Conservation (phyloP, 2,888 invertebrate genomes). For the Pseudolycoriella hygida region DNA sequence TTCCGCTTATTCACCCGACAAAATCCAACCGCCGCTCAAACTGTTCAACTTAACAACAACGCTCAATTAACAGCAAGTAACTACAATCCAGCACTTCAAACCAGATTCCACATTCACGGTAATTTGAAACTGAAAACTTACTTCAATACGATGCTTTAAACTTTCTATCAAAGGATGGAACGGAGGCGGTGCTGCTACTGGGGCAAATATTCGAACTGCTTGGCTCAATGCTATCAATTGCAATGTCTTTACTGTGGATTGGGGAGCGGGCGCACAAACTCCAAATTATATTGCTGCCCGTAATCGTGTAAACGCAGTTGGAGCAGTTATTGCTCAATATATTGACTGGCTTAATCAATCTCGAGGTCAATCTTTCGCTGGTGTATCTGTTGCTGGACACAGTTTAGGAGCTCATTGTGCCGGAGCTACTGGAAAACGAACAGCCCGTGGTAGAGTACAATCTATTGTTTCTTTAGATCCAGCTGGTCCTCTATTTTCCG, state of each 20-base stretch:
- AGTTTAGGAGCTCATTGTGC: conserved; percentile 27
- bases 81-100: background rate
- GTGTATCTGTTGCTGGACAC: conserved; percentile 20
- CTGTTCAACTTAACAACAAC: background rate
- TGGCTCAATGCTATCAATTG: background rate
- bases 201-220: background rate
- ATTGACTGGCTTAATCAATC: conserved; percentile 16
- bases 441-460: background rate
- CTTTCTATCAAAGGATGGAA: background rate
- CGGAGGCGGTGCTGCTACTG: background rate
- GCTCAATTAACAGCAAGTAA: background rate
- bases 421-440: conserved; percentile 20
- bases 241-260: conserved; percentile 22
- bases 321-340: conserved; percentile 18
- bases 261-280: conserved; percentile 21
- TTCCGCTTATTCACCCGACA: background rate
- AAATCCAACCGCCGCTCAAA: background rate
- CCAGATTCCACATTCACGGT: background rate
- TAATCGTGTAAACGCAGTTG: conserved; percentile 18
- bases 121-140: too few species aligned
- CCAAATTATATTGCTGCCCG: conserved; percentile 21
- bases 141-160: background rate
- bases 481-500: conserved; percentile 21
- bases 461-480: conserved; percentile 26
- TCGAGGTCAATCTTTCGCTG: background rate